These are phyloP conservation scores for Distichodus sexfasciatus DNA, from an alignment of 2,797 vertebrate genomes.

Conservation along the genomic window DNA sequence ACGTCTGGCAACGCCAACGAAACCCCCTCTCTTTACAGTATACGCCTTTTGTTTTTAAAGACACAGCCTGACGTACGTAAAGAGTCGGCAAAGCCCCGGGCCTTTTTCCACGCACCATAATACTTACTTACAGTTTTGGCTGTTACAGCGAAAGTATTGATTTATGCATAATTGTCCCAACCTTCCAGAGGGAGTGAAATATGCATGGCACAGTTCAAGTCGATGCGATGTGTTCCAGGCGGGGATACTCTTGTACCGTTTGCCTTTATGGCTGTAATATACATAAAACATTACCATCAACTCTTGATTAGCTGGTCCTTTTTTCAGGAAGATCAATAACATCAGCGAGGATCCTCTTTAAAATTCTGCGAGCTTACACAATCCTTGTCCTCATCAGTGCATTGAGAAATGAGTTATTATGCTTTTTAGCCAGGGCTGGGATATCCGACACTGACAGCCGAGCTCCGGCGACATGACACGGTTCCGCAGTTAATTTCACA, in stretches of 20 bases:
- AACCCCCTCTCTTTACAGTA: constrained; percentile 31
- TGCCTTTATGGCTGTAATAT: constrained; percentile 81
- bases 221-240: constrained; percentile 81
- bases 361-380: constrained; percentile 62
- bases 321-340: constrained; percentile 51
- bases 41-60: constrained; percentile 42
- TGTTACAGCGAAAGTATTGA: constrained; percentile 94
- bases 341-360: constrained; percentile 40
- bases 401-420: constrained; percentile 46
- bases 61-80: constrained; percentile 71
- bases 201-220: constrained; percentile 90
- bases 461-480: background rate
- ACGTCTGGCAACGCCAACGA: constrained; percentile 65
- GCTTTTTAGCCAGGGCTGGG: constrained; percentile 38
- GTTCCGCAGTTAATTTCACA: background rate
- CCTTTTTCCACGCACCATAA: constrained; percentile 81
- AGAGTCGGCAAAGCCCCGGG: constrained; percentile 72
- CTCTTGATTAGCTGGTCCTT: constrained; percentile 70
- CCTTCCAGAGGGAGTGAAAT: constrained; percentile 89
- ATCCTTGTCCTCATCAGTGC: constrained; percentile 43
- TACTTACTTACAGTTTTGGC: constrained; percentile 68
- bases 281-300: constrained; percentile 83
- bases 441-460: constrained; percentile 6
- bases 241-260: constrained; percentile 68
- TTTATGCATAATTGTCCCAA: constrained; percentile 96